Base-by-base conservation (phyloP, 1,140 invertebrate genomes). In the Zaprionus vittiger region DNA sequence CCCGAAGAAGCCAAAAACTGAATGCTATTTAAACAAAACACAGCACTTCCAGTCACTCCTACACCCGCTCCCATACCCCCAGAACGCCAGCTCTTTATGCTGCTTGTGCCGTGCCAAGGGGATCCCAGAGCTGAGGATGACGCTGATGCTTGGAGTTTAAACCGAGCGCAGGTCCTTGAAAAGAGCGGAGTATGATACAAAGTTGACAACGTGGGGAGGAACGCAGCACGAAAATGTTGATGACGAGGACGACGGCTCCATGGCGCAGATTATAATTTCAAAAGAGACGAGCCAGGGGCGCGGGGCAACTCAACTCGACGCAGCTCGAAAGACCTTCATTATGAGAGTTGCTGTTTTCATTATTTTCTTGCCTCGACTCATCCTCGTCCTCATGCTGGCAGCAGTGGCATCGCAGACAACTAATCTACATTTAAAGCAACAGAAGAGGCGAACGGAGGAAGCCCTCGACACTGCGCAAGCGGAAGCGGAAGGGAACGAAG, bases 241-340 rank as follows among this genome's bases (percentile, higher is more conserved):
- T 54, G 68, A 75, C 59, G 61, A 14, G 9, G 20, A 34, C 44
- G 64, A 54, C 68, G 80, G 77, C 72, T 75, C 79, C 85, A 77
- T 83, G 79, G 90, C 74, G 85, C 81, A 91, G 90, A 91, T 91
- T 91, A 91, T 91, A 91, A 91, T 91, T 91, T 91, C 82, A 91
- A 90, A 91, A 91, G 80, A 81, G 84, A 80, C 73, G 79, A 85
- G 61, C 73, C 68, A 62, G 70, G 71, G 70, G 67, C 49, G 69
- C 22, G 69, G 54, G 47, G 63, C 54, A 63, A 41, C 41, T n/a
- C 37, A 6, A 47, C 41, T 47, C n/a, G 41, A 17, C 57, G 60
- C 60, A 64, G 62, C 55, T 68, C 41, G 63, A 71, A 81, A 72
- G 79, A 81, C 86, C 82, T 91, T 90, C 86, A 90, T 86, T 90